These are phyloP conservation scores for Python bivittatus DNA, from an alignment of 2,113 vertebrate species.

Conservation along the genomic window DNA sequence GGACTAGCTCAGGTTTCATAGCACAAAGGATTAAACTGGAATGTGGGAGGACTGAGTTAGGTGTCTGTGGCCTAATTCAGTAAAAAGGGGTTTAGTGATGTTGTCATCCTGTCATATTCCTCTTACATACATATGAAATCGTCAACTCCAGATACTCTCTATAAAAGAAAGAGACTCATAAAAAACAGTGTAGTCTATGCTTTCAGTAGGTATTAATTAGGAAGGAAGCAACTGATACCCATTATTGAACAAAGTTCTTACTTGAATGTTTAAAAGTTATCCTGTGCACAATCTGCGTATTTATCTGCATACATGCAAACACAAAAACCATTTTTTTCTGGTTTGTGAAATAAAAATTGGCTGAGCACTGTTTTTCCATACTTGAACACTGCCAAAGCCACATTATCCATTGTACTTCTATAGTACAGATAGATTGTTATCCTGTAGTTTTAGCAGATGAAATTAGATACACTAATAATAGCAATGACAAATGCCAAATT, in stretches of 20 bases:
- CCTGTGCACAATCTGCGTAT: neutral
- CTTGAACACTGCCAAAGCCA: neutral
- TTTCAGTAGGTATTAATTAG: neutral
- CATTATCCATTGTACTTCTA: neutral
- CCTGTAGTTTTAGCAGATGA: neutral
- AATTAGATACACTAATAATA: neutral
- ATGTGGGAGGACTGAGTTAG: neutral
- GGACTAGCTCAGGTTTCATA: neutral
- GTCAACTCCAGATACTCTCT: neutral
- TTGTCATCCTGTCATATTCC: neutral
- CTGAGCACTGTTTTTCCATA: neutral
- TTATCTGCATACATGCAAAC: neutral
- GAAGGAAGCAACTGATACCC: neutral
- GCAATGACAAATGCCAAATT: neutral
- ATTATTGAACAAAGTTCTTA: neutral
- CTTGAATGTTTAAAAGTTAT: slow-evolving; percentile 7
- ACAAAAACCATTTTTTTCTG: neutral
- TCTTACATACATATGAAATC: neutral
- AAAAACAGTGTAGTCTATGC: neutral
- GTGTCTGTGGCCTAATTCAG: neutral
- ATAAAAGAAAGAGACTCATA: neutral
- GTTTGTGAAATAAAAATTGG: slow-evolving; percentile 1
- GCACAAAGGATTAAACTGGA: neutral
- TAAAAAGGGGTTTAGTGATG: neutral
- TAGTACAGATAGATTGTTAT: neutral